Evolutionary conservation across 2,113 vertebrate species (phyloP), one percentile per base, ranked within the genome.

Genomic region (Hemiprocne comata): DNA sequence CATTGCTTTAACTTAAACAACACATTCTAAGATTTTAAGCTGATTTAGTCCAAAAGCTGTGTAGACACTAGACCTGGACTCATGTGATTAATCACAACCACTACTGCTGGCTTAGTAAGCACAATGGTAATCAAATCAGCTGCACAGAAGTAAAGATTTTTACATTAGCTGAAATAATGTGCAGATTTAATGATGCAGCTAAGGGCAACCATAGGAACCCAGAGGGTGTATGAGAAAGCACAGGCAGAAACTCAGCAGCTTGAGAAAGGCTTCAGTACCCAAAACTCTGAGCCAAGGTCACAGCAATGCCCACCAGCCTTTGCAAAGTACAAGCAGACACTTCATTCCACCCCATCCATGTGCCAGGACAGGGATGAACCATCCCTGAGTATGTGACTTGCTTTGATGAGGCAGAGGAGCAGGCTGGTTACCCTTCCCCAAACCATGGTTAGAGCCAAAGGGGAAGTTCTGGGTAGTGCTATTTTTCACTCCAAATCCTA

Each of bases 31-130:
- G 78, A 93, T 94, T 93, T 91, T 91, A 96, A 95, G 87, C 93
- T 91, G 84, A 94, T 95, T 96, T 91, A 91, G 54, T 85, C 85
- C 71, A 86, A 95, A 85, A 96, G 76, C 83, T 91, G 44, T 71
- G 57, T 3, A 89, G 88, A 91, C 36, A 36, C 53, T 26, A 78
- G 70, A 80, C 80, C 69, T 55, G 53, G 53, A 51, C 76, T 92
- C 57, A 6, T 8, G 26, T 73, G 89, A 95, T 94, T 93, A 84
- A 90, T 72, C 34, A 87, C 77, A 65, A 40, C 53, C 34, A 31
- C 64, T 84, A 33, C 53, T 36, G 46, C 20, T 69, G 76, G 73
- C 65, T 92, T 76, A 64, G 64, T 55, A 76, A 93, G 69, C 85
- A 82, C 31, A 58, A 44, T 28, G n/a, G 80, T 26, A 89, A 89